Conservation (phyloP, 2,888 invertebrate species). For the Aradus depressus region DNA sequence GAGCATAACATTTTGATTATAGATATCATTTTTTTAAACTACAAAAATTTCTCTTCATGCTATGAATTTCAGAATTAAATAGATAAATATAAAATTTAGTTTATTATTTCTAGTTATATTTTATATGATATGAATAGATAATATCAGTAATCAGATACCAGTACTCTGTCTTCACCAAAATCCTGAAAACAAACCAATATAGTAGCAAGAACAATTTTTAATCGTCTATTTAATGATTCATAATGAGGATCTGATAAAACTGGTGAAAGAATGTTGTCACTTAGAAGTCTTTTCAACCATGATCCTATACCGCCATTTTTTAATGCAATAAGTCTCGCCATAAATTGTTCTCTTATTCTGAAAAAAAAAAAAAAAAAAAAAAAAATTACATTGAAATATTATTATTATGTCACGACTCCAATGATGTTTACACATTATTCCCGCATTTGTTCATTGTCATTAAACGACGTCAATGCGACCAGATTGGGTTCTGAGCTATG, state of each 20-base stretch:
- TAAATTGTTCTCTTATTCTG: constrained; percentile 60
- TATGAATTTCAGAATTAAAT: too few species aligned
- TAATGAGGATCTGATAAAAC: constrained; percentile 61
- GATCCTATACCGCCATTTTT: constrained; percentile 60
- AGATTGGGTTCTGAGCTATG: too few species aligned
- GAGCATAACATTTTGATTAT: too few species aligned
- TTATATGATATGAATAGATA: too few species aligned
- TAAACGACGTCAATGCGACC: too few species aligned
- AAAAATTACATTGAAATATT: not conserved
- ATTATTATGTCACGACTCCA: too few species aligned
- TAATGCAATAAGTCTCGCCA: constrained; percentile 56
- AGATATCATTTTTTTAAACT: too few species aligned
- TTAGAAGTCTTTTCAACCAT: constrained; percentile 42
- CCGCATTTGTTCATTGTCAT: too few species aligned
- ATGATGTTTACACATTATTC: too few species aligned
- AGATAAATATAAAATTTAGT: too few species aligned
- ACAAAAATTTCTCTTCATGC: too few species aligned
- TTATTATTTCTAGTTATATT: too few species aligned
- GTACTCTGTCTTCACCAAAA: constrained; percentile 28
- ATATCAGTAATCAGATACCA: constrained; percentile 17
- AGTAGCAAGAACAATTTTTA: constrained; percentile 62
- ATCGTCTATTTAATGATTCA: constrained; percentile 62
- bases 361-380: constrained; percentile 14
- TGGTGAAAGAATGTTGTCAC: constrained; percentile 37
- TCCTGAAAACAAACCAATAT: constrained; percentile 58